phyloP scores from a whole-genome alignment of 2,888 invertebrate species.

The Ethmia dodecea region DNA sequence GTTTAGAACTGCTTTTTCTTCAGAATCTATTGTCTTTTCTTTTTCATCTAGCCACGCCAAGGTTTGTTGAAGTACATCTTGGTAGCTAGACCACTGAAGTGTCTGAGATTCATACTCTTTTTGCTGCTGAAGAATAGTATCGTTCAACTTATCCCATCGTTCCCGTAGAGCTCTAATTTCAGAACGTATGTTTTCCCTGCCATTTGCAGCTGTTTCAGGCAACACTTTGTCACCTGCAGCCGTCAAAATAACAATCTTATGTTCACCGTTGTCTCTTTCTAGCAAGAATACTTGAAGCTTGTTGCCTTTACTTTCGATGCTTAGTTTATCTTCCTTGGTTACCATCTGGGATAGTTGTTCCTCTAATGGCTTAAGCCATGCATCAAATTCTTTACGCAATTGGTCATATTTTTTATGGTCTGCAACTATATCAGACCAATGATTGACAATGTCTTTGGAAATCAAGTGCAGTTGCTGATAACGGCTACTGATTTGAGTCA shows the following conservation, averaged over 20 bases:
- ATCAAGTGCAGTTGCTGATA: constrained; percentile 88
- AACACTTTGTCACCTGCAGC: constrained; percentile 92
- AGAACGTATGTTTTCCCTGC: constrained; percentile 92
- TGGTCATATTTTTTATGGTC: constrained; percentile 89
- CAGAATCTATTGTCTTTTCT: constrained; percentile 85
- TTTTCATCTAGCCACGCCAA: constrained; percentile 91
- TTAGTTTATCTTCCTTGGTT: constrained; percentile 80
- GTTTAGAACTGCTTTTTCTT: constrained; percentile 84
- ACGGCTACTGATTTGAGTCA: constrained; percentile 92
- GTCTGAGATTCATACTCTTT: constrained; percentile 90
- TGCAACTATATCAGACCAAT: constrained; percentile 89
- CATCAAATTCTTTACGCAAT: constrained; percentile 83
- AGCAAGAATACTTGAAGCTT: constrained; percentile 84
- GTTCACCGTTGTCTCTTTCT: constrained; percentile 91
- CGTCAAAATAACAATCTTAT: constrained; percentile 84
- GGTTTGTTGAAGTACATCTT: constrained; percentile 90
- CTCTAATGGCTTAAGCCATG: constrained; percentile 89
- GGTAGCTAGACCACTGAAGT: constrained; percentile 89
- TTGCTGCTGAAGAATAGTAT: constrained; percentile 89
- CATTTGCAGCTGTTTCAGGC: constrained; percentile 94
- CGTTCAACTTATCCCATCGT: constrained; percentile 92
- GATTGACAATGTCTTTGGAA: constrained; percentile 91
- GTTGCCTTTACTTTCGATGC: constrained; percentile 81
- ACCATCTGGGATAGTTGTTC: constrained; percentile 79
- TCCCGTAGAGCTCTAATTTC: constrained; percentile 89